Conservation (phyloP, 2,888 invertebrate species). For the Brachypterus glaber region DNA sequence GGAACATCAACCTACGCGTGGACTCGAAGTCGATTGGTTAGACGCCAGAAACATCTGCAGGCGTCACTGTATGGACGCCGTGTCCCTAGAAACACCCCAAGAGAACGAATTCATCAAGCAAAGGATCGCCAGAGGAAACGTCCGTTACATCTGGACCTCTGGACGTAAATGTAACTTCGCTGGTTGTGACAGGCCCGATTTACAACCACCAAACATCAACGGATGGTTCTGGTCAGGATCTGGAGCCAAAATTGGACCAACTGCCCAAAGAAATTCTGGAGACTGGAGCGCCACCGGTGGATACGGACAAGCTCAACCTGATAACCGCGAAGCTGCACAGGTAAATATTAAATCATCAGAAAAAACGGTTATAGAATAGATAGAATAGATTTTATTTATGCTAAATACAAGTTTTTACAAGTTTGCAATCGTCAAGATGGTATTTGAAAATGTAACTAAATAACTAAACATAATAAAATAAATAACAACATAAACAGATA, state of each 20-base stretch:
- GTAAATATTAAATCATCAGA: slow-evolving; percentile 44
- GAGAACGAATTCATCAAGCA: slow-evolving; percentile 87
- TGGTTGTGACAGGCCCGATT: slow-evolving; percentile 72
- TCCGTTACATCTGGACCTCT: slow-evolving; percentile 82
- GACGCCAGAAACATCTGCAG: slow-evolving; percentile 87
- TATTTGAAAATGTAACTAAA: too few relatives aligned
- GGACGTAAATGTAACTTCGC: slow-evolving; percentile 89
- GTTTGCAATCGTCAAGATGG: too few relatives aligned
- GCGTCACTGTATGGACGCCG: slow-evolving; percentile 89
- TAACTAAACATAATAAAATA: too few relatives aligned
- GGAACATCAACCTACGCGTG: slow-evolving; percentile 71
- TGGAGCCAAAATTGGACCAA: slow-evolving; percentile 83
- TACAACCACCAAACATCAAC: slow-evolving; percentile 76
- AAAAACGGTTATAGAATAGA: not conserved
- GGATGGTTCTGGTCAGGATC: slow-evolving; percentile 95
- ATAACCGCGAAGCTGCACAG: slow-evolving; percentile 84
- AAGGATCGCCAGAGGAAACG: slow-evolving; percentile 68
- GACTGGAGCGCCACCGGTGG: slow-evolving; percentile 87
- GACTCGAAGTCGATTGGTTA: slow-evolving; percentile 80
- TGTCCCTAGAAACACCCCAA: slow-evolving; percentile 81
- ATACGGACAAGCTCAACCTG: slow-evolving; percentile 79
- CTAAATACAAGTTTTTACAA: too few relatives aligned
- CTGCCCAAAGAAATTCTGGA: slow-evolving; percentile 78
- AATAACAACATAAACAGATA: too few relatives aligned
- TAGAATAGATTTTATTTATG: too few relatives aligned